Evolutionary conservation across 2,113 vertebrate species (phyloP), one percentile per base, ranked within the genome.

Genomic region (Deroptyus accipitrinus): DNA sequence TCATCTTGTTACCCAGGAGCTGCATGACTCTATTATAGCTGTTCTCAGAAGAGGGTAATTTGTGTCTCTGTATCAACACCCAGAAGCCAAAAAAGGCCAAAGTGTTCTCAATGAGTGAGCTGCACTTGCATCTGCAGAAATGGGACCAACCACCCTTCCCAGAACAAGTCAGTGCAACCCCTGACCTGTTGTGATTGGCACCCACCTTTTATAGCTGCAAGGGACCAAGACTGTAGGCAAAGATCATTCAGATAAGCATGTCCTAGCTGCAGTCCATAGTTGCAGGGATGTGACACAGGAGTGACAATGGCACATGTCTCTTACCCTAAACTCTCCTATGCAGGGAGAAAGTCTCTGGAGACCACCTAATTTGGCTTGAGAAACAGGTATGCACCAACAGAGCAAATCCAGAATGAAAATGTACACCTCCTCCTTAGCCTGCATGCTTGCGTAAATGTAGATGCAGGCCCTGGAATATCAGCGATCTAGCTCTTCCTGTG

Each of bases 1-100:
- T 94, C 49, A 0, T 95, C 94, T 66, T 77, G 63, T 88, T 94
- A 95, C 91, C 48, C 90, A 88, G 92, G 44, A 95, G 84, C 81
- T 89, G 74, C 69, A 30, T 49, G 88, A 91, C 94, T 86, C 81
- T 86, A 49, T 75, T 66, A 41, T 52, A 88, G 83, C 83, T 87
- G 41, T 76, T 81, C 74, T 86, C 88, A 89, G 80, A 92, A 89
- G 57, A 3, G 12, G 66, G 33, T 91, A 78, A 95, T 95, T 83
- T 76, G 83, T 72, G 66, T 61, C 68, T 92, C 92, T 59, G n/a
- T 35, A 94, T 90, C 80, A 70, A 96, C 46, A 35, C 66, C 78
- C 87, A 87, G 73, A 54, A 42, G 73, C 51, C 68, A 92, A 91
- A 92, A 94, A 74, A 82, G 28, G 51, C 93, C 64, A 74, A 57